phyloP scores from a whole-genome alignment of 1,140 invertebrate species.

The Drosophila repleta region DNA sequence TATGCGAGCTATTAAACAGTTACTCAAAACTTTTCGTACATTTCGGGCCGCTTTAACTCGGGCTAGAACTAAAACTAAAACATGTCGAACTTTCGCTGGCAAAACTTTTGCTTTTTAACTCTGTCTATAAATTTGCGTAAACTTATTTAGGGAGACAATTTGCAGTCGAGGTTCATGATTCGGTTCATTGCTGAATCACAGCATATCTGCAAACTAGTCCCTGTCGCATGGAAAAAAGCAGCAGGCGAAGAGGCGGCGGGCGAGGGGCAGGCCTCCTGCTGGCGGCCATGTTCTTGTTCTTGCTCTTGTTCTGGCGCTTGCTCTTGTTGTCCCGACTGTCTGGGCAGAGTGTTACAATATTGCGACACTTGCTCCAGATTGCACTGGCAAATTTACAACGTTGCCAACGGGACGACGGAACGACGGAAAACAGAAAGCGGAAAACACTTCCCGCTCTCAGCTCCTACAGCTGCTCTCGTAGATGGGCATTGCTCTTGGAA shows the following conservation, averaged over 20 bases:
- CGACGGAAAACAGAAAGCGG: slow-evolving; percentile 25
- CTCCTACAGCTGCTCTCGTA: slow-evolving; percentile 13
- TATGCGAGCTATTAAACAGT: slow-evolving; percentile 19
- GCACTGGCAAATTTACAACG: slow-evolving; percentile 76
- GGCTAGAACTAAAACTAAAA: not conserved
- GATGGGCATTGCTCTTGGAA: slow-evolving; percentile 12
- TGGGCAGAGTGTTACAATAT: slow-evolving; percentile 67
- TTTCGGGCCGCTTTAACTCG: slow-evolving; percentile 1
- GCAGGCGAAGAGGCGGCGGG: not conserved
- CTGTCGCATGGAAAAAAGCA: slow-evolving; percentile 30
- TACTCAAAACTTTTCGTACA: not conserved
- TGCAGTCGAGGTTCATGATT: slow-evolving; percentile 54
- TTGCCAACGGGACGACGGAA: slow-evolving; percentile 62
- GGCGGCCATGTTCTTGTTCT: slow-evolving; percentile 38
- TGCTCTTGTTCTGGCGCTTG: not conserved
- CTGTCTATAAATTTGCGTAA: slow-evolving; percentile 34
- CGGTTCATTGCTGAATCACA: slow-evolving; percentile 33
- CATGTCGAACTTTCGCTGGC: slow-evolving; percentile 44
- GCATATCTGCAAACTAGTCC: slow-evolving; percentile 29
- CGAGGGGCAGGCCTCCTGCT: slow-evolving; percentile 14
- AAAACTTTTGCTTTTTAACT: slow-evolving; percentile 47
- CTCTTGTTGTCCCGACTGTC: slow-evolving; percentile 37
- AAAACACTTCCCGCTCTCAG: slow-evolving; percentile 16
- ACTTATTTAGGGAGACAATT: slow-evolving; percentile 28
- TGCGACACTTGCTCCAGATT: slow-evolving; percentile 82